Evolutionary conservation across 2,797 vertebrate species (phyloP).

Genomic region (Salmo trutta): DNA sequence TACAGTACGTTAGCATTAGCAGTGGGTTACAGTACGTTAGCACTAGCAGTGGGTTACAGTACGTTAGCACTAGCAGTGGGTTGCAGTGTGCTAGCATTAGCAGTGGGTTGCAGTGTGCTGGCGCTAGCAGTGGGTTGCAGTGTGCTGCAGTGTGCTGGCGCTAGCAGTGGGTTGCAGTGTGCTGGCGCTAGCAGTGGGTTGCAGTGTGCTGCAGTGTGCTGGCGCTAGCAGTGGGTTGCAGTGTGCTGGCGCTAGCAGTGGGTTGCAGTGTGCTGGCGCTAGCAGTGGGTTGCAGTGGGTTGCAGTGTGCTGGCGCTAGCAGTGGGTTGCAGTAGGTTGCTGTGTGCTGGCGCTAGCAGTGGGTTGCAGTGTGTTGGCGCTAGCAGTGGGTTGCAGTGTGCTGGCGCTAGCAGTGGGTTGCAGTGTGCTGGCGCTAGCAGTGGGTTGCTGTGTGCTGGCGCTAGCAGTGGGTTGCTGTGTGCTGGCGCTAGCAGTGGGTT

Average conservation of each 20-base stretch:
- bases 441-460: no score
- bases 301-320: no score
- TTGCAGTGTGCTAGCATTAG: not conserved
- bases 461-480: no score
- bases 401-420: no score
- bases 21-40: conserved; percentile 33
- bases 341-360: no score
- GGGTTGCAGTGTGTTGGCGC: no score
- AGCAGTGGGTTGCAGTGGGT: no score
- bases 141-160: conserved; percentile 32
- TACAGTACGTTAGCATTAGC: not conserved
- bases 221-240: conserved; percentile 29
- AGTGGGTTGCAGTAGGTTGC: no score
- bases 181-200: conserved; percentile 17
- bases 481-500: no score
- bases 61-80: conserved; percentile 18
- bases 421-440: no score
- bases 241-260: conserved; percentile 22
- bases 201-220: conserved; percentile 31
- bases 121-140: conserved; percentile 20
- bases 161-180: conserved; percentile 34
- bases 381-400: no score
- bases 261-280: not conserved
- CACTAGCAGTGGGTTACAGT: conserved; percentile 32
- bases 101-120: conserved; percentile 32